phyloP scores from a whole-genome alignment of 2,113 vertebrate species.

The Xiphophorus maculatus region DNA sequence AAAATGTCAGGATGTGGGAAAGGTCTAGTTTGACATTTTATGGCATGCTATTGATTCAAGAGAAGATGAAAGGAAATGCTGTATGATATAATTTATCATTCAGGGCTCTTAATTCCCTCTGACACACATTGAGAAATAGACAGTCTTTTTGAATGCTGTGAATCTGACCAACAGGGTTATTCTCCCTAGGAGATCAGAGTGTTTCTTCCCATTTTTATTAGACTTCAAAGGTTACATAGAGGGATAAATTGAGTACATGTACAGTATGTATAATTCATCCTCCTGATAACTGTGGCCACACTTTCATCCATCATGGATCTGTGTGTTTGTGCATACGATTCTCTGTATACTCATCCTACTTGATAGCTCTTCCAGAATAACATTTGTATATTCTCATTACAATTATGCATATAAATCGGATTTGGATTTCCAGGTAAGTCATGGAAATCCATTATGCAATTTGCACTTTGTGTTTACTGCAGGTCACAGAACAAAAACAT shows the following conservation, averaged over 20 bases:
- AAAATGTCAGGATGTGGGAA: conserved; percentile 37
- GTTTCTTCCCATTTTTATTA: conserved; percentile 62
- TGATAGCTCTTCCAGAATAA: conserved; percentile 13
- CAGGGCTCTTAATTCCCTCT: conserved; percentile 60
- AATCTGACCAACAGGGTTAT: conserved; percentile 68
- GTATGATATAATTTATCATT: conserved; percentile 71
- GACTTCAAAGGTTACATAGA: conserved; percentile 68
- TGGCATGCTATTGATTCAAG: conserved; percentile 68
- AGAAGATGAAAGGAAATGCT: conserved; percentile 70
- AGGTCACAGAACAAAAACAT: conserved; percentile 32
- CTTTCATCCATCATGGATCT: conserved; percentile 46
- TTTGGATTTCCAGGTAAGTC: conserved; percentile 4
- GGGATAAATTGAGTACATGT: conserved; percentile 47
- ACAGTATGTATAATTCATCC: conserved; percentile 41
- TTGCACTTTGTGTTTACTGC: conserved; percentile 32
- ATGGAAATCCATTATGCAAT: conserved; percentile 50
- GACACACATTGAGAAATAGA: conserved; percentile 63
- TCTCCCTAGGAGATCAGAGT: conserved; percentile 66
- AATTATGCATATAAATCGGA: conserved; percentile 31
- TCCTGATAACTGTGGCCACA: conserved; percentile 26
- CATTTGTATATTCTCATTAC: conserved; percentile 25
- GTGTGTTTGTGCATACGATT: conserved; percentile 9
- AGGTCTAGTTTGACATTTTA: conserved; percentile 57
- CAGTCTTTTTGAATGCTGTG: conserved; percentile 61
- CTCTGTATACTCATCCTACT: neutral